Percentiles rank a stretch among this genome's conserved stretches.
These are phyloP conservation scores for Oreonectes daqikongensis DNA, from an alignment of 2,797 vertebrate species.

Conservation along the genomic window DNA sequence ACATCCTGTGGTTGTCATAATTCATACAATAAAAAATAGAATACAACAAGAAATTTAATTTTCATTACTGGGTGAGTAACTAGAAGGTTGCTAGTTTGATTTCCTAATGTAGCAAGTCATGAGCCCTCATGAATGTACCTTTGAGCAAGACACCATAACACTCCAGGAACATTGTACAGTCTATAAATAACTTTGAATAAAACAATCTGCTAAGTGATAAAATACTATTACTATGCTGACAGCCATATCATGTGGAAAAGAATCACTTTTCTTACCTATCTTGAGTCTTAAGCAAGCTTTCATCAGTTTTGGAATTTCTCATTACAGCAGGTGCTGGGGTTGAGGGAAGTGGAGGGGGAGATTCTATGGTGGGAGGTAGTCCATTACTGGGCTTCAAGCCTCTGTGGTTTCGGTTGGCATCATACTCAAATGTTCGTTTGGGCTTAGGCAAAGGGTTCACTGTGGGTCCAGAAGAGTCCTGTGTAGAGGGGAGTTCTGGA, in stretches of 20 bases:
- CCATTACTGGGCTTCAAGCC: constrained; percentile 82
- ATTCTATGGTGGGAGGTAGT: constrained; percentile 84
- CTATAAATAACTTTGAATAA: background rate
- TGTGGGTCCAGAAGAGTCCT: constrained; percentile 72
- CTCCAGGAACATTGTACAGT: background rate
- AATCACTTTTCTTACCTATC: constrained; percentile 81
- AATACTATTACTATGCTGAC: constrained; percentile 1
- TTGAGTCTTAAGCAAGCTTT: constrained; percentile 77
- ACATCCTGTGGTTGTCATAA: background rate
- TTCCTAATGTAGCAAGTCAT: background rate
- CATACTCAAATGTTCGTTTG: constrained; percentile 98
- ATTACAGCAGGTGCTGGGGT: constrained; percentile 87
- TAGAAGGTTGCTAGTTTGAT: constrained; percentile 1
- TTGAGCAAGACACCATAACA: constrained; percentile 3
- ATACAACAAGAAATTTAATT: too few species aligned
- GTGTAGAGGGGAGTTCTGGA: constrained; percentile 73
- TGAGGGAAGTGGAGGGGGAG: constrained; percentile 88
- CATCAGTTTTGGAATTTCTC: constrained; percentile 80
- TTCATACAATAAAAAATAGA: too few species aligned
- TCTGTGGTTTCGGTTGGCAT: constrained; percentile 89
- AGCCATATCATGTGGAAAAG: constrained; percentile 1
- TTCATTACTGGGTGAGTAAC: too few species aligned
- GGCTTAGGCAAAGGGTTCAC: constrained; percentile 98
- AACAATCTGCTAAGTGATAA: background rate
- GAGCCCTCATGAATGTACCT: background rate